Evolutionary conservation across 2,888 invertebrate species (phyloP), one percentile per base, ranked within the genome.

Genomic region (Phanerotoma sp.): DNA sequence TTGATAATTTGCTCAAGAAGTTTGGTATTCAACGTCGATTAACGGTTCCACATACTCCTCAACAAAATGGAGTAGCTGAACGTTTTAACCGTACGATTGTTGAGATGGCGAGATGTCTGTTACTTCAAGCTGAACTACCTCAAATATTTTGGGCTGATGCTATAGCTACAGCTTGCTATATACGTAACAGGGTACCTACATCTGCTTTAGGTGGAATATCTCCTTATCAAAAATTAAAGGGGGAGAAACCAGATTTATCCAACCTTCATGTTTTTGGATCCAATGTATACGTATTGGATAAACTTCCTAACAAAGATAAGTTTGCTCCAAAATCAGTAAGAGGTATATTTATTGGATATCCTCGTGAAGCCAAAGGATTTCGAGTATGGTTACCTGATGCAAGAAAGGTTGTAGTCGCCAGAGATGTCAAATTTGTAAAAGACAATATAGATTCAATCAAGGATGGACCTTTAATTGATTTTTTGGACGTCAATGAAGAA

Each of bases 121-220:
- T 68, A 30, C 28, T 63, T 5, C 58, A 66, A 28, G 55, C 67
- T 9, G 52, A 51, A 13, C 47, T 69, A 16, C 54, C 62, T 6
- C 35, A 44, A 42, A 16, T 40, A n/a, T 66, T 68, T 49, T 68
- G 68, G 67, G 65, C 66, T 16, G 65, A 69, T 57, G 63, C 64
- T 37, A 54, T 63, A 5, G 53, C 50, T 6, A 61, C 65, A 21
- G 61, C 66, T 5, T 55, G 46, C 4, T 61, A 63, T 33, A 33
- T 62, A 42, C 53, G 52, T 38, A 69, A 65, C 21, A 41, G 53
- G 30, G 52, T 63, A 62, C 47, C 53, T 11, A 37, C 51, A 2
- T 52, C 35, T 16, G 53, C 28, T 40, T 48, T 65, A n/a, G 42
- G 48, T 1, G 50, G 52, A 11, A 38, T 47, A 45, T 58, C 54